Conservation (phyloP, 2,113 vertebrate genomes). For the Garra rufa region DNA sequence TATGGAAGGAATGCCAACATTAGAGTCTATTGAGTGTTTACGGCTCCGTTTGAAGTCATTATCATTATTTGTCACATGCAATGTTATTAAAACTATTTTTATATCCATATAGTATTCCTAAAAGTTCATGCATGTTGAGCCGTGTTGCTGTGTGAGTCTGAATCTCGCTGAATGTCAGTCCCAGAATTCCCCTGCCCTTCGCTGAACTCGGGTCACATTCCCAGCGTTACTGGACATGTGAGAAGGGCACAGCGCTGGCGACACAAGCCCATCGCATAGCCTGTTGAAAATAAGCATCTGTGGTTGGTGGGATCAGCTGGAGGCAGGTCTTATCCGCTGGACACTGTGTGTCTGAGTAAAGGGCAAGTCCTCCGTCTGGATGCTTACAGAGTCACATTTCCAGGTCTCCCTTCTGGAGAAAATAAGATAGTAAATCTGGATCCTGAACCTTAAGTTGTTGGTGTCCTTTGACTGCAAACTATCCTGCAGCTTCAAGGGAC, state of each 20-base stretch:
- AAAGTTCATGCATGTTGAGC: neutral
- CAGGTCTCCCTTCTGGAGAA: slow-evolving; percentile 3
- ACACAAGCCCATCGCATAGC: neutral
- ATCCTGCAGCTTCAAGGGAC: neutral
- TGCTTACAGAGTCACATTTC: slow-evolving; percentile 6
- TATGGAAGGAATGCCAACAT: neutral
- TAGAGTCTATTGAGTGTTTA: neutral
- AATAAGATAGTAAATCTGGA: neutral
- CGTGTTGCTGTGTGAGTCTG: neutral
- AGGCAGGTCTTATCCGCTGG: neutral
- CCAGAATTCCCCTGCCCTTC: slow-evolving; percentile 60
- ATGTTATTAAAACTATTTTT: neutral
- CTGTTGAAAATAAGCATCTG: slow-evolving; percentile 69
- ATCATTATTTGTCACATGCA: neutral
- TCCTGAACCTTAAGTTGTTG: neutral
- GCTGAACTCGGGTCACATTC: slow-evolving; percentile 74
- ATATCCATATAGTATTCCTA: neutral
- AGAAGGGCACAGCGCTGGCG: slow-evolving; percentile 75
- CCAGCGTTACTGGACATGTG: slow-evolving; percentile 75
- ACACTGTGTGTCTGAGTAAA: slow-evolving; percentile 35
- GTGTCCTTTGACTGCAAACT: neutral
- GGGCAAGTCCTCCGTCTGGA: slow-evolving; percentile 38
- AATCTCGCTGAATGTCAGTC: slow-evolving; percentile 50
- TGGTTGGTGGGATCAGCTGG: neutral
- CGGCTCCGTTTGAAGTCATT: neutral